Conservation (phyloP, 2,888 invertebrate genomes). For the Lasioglossum calceatum region DNA sequence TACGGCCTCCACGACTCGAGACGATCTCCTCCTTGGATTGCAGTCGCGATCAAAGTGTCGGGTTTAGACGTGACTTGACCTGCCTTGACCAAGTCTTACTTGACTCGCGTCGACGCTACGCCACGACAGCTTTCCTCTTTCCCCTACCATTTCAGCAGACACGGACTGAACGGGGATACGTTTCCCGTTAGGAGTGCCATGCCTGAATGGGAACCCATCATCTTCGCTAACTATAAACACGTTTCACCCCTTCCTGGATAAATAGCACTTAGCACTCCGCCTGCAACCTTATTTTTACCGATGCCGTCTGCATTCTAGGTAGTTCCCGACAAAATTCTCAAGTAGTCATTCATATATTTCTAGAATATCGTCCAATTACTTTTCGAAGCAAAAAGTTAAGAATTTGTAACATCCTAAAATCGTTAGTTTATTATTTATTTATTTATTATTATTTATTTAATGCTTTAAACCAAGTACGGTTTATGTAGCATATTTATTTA, state of each 20-base stretch:
- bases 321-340: not conserved
- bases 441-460: too few relatives aligned
- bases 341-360: not conserved
- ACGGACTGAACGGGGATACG: slow-evolving; percentile 10
- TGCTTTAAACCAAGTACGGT: too few relatives aligned
- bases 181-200: slow-evolving; percentile 11
- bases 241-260: not conserved
- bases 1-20: slow-evolving; percentile 35
- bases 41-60: slow-evolving; percentile 64
- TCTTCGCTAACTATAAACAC: not conserved
- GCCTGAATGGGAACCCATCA: not conserved
- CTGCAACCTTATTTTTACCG: not conserved
- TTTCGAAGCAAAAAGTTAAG: not conserved
- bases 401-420: not conserved
- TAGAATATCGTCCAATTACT: not conserved
- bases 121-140: slow-evolving; percentile 33
- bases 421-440: not conserved
- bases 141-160: slow-evolving; percentile 13
- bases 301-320: not conserved
- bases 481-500: too few relatives aligned
- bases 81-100: slow-evolving; percentile 60
- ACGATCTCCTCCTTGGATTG: slow-evolving; percentile 56
- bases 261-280: not conserved
- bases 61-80: slow-evolving; percentile 66
- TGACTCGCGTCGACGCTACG: slow-evolving; percentile 40